A percentile compares a stretch with the other conserved stretches of the same genome.
These are phyloP conservation scores for Hyphantria cunea DNA, from an alignment of 1,140 invertebrate genomes.

Conservation along the genomic window DNA sequence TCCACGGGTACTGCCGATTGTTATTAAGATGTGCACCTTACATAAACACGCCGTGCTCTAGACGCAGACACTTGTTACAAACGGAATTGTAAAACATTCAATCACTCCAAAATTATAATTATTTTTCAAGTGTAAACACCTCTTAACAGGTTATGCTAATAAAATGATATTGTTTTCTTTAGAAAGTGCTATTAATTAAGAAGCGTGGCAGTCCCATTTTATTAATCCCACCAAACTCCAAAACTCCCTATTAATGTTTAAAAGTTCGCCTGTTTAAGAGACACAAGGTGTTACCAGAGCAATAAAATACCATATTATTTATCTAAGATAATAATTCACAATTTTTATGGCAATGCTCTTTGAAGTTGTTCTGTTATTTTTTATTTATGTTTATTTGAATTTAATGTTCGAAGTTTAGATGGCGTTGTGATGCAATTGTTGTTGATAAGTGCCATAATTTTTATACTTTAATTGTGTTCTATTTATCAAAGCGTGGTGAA, in stretches of 20 bases:
- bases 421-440: slow-evolving; percentile 20
- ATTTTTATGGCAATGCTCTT: slow-evolving; percentile 58
- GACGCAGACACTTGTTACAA: too few species aligned
- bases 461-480: background rate
- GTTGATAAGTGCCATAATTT: slow-evolving; percentile 8
- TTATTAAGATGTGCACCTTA: too few species aligned
- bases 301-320: slow-evolving; percentile 69
- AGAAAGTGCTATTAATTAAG: slow-evolving; percentile 77
- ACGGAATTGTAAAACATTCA: too few species aligned
- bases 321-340: slow-evolving; percentile 65
- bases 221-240: slow-evolving; percentile 64
- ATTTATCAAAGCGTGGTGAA: background rate
- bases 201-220: slow-evolving; percentile 71
- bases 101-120: too few species aligned
- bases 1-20: too few species aligned
- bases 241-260: slow-evolving; percentile 68
- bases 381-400: slow-evolving; percentile 13
- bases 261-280: slow-evolving; percentile 55
- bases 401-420: slow-evolving; percentile 20
- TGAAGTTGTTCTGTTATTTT: slow-evolving; percentile 14
- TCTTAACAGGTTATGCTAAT: slow-evolving; percentile 65
- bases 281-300: slow-evolving; percentile 61
- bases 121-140: slow-evolving; percentile 11
- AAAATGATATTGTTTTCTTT: slow-evolving; percentile 80
- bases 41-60: too few species aligned